Evolutionary conservation across 1,140 invertebrate genomes (phyloP), one percentile per base, ranked within the genome.

Genomic region (Cotesia typhae): DNA sequence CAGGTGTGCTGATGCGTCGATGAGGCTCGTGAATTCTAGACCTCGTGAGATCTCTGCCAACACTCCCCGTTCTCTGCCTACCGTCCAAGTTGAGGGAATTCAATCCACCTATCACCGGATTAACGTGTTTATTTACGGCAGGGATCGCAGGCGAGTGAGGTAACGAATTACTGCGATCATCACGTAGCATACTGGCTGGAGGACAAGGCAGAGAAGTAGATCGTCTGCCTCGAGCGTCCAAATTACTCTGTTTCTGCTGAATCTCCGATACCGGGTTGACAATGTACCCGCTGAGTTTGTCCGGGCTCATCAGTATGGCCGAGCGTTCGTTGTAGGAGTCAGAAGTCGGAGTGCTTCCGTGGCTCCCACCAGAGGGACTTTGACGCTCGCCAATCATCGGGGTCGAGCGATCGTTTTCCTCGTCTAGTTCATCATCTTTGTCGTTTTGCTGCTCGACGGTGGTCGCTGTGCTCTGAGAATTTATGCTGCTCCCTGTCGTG

Each of bases 101-200:
- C 4, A 82, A 68, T 63, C 78, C 78, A 36, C 81, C 79, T 35
- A 76, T 70, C 14, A 60, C 78, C 0, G 75, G 73, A 59, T 76
- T 77, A 5, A 79, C 76, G 17, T 76, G 76, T 41, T 74, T 78
- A 20, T 67, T 75, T 0, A 77, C 75, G 1, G 78, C 76, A 2
- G 79, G 80, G 10, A 75, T 66, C 0, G 79, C 83, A 0, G 84
- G 80, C 0, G 84, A 82, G 41, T 87, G 84, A 0, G 85, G 84
- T 51, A 88, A 68, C 0, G 88, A 88, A 71, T 81, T 81, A 12
- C 84, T 87, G 3, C 84, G 85, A 59, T 88, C 85, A 28, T 72
- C 71, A 14, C 38, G 41, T 3, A 67, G 14, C 20, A 72, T 61
- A 6, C 14, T 52, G 2, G 64, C 64, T 20, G 64, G 55, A n/a